A percentile compares a stretch with the other conserved stretches of the same genome.
Conservation (phyloP, 2,797 vertebrate species). For the Darevskia nairensis region DNA sequence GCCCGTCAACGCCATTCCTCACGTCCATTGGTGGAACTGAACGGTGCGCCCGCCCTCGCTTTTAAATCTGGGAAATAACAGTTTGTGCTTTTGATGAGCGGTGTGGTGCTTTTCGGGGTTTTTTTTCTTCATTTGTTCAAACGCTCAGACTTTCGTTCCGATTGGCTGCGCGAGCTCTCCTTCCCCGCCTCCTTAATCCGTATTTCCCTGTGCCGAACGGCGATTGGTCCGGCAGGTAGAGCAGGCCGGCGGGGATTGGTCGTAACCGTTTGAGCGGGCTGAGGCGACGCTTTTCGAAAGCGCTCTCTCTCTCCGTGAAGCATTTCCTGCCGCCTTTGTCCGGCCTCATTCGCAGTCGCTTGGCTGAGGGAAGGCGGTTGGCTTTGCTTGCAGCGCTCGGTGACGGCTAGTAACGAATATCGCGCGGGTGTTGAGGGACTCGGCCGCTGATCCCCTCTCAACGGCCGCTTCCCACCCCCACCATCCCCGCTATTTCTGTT, state of each 20-base stretch:
- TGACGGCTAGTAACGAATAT: too few species aligned
- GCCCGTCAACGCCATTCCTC: not conserved
- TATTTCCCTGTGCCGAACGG: not conserved
- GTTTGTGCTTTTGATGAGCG: too few species aligned
- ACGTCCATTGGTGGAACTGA: not conserved
- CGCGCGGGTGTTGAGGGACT: not conserved
- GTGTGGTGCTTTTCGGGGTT: too few species aligned
- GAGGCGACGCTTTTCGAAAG: conserved; percentile 53
- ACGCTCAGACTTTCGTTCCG: not conserved
- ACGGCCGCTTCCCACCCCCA: too few species aligned
- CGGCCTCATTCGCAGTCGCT: not conserved
- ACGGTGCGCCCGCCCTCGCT: not conserved
- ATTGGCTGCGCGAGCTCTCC: not conserved
- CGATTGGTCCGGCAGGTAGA: not conserved
- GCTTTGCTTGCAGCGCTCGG: too few species aligned
- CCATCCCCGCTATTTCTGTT: too few species aligned
- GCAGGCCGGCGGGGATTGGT: conserved; percentile 54
- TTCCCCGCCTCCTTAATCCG: too few species aligned
- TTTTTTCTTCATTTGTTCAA: not conserved
- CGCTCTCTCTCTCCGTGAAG: not conserved
- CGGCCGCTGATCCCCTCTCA: too few species aligned
- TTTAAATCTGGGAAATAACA: too few species aligned
- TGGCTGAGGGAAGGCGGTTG: too few species aligned
- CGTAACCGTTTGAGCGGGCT: conserved; percentile 57
- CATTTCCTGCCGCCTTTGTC: not conserved